Evolutionary conservation across 2,888 invertebrate genomes (phyloP), one percentile per base, ranked within the genome.

Genomic region (Eilema griseolum): DNA sequence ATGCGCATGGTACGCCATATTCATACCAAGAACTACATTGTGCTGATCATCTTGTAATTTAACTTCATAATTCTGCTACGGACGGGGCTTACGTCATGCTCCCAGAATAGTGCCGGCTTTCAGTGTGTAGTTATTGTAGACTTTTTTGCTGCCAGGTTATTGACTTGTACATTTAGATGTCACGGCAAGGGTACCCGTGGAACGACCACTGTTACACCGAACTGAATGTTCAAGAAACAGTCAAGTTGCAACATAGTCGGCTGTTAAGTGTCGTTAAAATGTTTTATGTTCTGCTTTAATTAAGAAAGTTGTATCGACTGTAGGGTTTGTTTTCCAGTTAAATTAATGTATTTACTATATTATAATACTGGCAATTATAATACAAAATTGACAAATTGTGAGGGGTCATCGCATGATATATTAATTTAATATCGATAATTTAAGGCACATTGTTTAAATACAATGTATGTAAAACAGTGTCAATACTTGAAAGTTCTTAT

Each of bases 111-210:
- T 86, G 83, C 85, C 84, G 89, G 83, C 83, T 90, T 91, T 93
- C 91, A 90, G 90, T 92, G 90, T 88, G 85, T 87, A 91, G 88
- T 91, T 91, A 91, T 90, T 92, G 90, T 91, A 86, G 85, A 86
- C 66, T 91, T 94, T 93, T 93, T 93, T 91, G 89, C 88, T 79
- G 81, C 80, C 88, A 86, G 94, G 94, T 94, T 93, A 90, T 93
- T 93, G 95, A 93, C 95, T 91, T 87, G 83, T 72, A 73, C 81
- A 85, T 90, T 92, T 93, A 88, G 92, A 95, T 93, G 95, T 95
- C 95, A 93, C 76, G 90, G 86, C 93, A 94, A 95, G 95, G 95
- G 91, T 93, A 91, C 74, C 57, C 74, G 71, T 69, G 75, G 76
- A 71, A 77, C 77, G 80, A 70, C 70, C 68, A 63, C 69, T 63